These are phyloP conservation scores for Lydus trimaculatus DNA, from an alignment of 2,888 invertebrate species.

Conservation along the genomic window DNA sequence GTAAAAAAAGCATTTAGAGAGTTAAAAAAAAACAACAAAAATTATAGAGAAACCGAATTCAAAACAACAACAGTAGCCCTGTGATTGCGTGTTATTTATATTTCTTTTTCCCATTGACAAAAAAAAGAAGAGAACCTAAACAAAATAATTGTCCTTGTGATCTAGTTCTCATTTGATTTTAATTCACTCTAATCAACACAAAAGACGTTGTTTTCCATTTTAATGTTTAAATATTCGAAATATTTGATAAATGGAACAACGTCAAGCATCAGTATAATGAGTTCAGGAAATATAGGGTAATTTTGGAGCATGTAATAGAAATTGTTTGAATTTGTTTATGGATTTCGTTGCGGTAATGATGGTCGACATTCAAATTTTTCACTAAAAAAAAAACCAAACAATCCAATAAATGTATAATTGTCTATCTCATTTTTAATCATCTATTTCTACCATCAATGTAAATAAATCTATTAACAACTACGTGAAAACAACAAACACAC, in stretches of 20 bases:
- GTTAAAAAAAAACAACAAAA: too few species aligned
- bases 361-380: not conserved
- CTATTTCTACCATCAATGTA: conserved; percentile 8
- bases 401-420: not conserved
- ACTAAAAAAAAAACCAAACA: not conserved
- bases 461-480: conserved; percentile 15
- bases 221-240: conserved; percentile 4
- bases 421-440: not conserved
- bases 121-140: conserved; percentile 4
- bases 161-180: not conserved
- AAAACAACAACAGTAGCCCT: conserved; percentile 19
- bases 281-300: conserved; percentile 18
- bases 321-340: conserved; percentile 5
- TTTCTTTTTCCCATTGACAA: not conserved
- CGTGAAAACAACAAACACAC: conserved; percentile 9
- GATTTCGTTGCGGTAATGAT: not conserved
- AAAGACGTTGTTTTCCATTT: conserved; percentile 12
- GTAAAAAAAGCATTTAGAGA: too few species aligned
- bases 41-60: not conserved
- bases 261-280: not conserved
- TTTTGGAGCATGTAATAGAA: not conserved
- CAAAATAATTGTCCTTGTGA: not conserved
- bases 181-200: conserved; percentile 10
- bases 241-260: conserved; percentile 1
- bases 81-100: conserved; percentile 30